Base-by-base conservation (phyloP, 2,113 vertebrate species). In the Toxotes jaculatrix region DNA sequence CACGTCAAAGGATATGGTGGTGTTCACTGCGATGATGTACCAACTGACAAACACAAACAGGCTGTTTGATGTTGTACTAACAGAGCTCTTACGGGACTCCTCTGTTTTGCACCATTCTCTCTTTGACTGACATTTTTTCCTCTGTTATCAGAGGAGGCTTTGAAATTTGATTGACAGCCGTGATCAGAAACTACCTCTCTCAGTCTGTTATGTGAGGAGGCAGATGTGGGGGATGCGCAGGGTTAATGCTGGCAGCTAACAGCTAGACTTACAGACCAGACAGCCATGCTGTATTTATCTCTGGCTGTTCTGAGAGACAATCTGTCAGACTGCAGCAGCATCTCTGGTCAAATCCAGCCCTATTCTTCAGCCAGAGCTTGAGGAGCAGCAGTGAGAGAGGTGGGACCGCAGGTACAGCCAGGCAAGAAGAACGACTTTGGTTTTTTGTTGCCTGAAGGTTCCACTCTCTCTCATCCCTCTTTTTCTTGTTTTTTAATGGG, bases 111-210 rank as follows among this genome's bases (percentile, higher is more conserved):
- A 36, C 68, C 23, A 14, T 31, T 71, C 59, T 76, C 62, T 69
- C 64, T 71, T 45, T 83, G 80, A 79, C 72, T 74, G 74, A 80
- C 77, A 51, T 36, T 66, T 85, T 57, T 61, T 7, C 45, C 32
- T 60, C 49, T 43, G 57, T 77, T 73, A 45, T 87, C 65, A 76
- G 73, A 77, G 21, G 34, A 74, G 60, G 47, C 45, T 88, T 82
- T 83, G 79, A 80, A 77, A 85, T 75, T 31, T 88, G 89, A 93
- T 79, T 81, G 91, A 80, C 87, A 80, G 60, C 21, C 1, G 0
- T 51, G 77, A 79, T 89, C 84, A 83, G 83, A 80, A 76, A 63
- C 16, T 36, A 74, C 71, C 65, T 70, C 56, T 51, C 61, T 31
- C 32, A 0, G 67, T 65, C 38, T 79, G 79, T 85, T 84, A 45